Evolutionary conservation across 2,888 invertebrate genomes (phyloP).

Genomic region (Macaria notata): DNA sequence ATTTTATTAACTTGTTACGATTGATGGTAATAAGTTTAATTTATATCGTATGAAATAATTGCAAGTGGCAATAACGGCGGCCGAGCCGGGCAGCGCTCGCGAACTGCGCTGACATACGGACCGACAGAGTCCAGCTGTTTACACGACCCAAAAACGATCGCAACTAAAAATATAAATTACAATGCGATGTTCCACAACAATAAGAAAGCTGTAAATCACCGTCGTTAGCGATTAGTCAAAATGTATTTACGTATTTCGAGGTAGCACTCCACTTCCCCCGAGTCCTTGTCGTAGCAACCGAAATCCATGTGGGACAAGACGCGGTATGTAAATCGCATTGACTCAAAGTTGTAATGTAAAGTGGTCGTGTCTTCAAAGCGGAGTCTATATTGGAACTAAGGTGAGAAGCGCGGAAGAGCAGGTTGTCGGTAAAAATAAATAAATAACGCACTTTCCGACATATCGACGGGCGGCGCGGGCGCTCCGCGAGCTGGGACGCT

Average conservation of each 20-base stretch:
- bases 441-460: constrained; percentile 78
- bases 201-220: constrained; percentile 64
- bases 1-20: constrained; percentile 46
- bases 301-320: constrained; percentile 79
- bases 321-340: constrained; percentile 59
- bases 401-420: constrained; percentile 59
- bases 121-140: constrained; percentile 72
- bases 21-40: constrained; percentile 37
- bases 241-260: constrained; percentile 85
- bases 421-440: constrained; percentile 68
- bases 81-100: constrained; percentile 63
- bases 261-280: constrained; percentile 87
- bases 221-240: constrained; percentile 65
- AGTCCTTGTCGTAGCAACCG: constrained; percentile 85
- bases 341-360: constrained; percentile 48
- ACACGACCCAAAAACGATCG: constrained; percentile 79
- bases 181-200: constrained; percentile 72
- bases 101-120: constrained; percentile 68
- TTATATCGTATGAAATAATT: constrained; percentile 42
- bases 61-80: constrained; percentile 57
- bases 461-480: constrained; percentile 64
- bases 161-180: constrained; percentile 81
- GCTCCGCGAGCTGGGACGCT: constrained; percentile 60
- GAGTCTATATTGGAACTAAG: constrained; percentile 72
- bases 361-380: constrained; percentile 68